Percentiles rank a stretch among this genome's conserved stretches.
These are phyloP conservation scores for Ypsolopha scabrella DNA, from an alignment of 2,888 invertebrate genomes.

Conservation along the genomic window DNA sequence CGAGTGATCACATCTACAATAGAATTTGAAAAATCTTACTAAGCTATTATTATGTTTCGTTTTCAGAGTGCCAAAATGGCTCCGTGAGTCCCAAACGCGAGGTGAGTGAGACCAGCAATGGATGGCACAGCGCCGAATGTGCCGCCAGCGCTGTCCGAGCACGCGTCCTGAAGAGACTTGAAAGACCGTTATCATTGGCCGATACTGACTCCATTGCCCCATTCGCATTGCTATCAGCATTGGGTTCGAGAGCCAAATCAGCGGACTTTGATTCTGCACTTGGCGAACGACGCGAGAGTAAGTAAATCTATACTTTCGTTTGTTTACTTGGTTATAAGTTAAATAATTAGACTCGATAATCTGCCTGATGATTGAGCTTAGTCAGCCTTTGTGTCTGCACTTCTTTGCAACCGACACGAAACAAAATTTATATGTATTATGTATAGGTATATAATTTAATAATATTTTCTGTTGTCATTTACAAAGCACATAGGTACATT, in stretches of 20 bases:
- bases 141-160: not conserved
- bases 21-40: not conserved
- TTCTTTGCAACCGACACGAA: too few species aligned
- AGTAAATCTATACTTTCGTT: too few species aligned
- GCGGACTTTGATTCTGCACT: conserved; percentile 22
- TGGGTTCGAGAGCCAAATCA: conserved; percentile 35
- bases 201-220: conserved; percentile 28
- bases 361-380: too few species aligned
- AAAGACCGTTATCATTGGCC: conserved; percentile 44
- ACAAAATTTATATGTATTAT: too few species aligned
- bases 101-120: not conserved
- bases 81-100: not conserved
- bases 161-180: conserved; percentile 12
- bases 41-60: not conserved
- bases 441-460: too few species aligned
- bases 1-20: not conserved
- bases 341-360: too few species aligned
- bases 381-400: too few species aligned
- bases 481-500: too few species aligned
- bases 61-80: conserved; percentile 25
- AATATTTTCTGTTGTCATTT: too few species aligned
- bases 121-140: not conserved
- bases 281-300: conserved; percentile 1
- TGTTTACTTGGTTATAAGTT: too few species aligned
- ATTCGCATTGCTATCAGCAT: conserved; percentile 22